phyloP scores from a whole-genome alignment of 1,140 invertebrate species.

The Tigriopus japonicus region DNA sequence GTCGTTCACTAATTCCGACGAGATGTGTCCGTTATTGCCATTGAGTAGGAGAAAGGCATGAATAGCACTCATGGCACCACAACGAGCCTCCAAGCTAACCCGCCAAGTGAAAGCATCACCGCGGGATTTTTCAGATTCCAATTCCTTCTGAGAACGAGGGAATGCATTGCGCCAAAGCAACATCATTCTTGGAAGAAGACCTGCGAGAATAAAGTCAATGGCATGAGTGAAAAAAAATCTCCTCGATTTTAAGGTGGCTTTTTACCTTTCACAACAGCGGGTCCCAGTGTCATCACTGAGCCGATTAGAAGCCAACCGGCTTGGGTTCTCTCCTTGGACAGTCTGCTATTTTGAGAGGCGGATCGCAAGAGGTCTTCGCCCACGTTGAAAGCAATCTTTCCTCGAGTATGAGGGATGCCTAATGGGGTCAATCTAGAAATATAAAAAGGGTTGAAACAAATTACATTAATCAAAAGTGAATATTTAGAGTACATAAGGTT shows the following conservation, averaged over 20 bases:
- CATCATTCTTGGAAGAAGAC: slow-evolving; percentile 72
- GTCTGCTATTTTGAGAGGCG: slow-evolving; percentile 85
- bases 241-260: not conserved
- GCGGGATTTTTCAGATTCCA: slow-evolving; percentile 88
- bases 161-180: slow-evolving; percentile 95
- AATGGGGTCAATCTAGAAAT: slow-evolving; percentile 59
- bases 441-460: too few species aligned
- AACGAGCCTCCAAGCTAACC: slow-evolving; percentile 84
- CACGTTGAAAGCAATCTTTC: slow-evolving; percentile 89
- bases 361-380: slow-evolving; percentile 89
- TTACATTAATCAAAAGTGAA: not conserved
- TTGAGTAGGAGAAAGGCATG: slow-evolving; percentile 53
- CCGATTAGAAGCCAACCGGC: slow-evolving; percentile 94
- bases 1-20: slow-evolving; percentile 58
- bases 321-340: slow-evolving; percentile 83
- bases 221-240: slow-evolving; percentile 50
- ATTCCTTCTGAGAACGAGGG: slow-evolving; percentile 78
- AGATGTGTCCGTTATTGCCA: not conserved
- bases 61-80: slow-evolving; percentile 85
- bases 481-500: not conserved
- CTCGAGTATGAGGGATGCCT: slow-evolving; percentile 86
- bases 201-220: slow-evolving; percentile 37
- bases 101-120: slow-evolving; percentile 99
- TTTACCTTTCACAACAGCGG: slow-evolving; percentile 5
- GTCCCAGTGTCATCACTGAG: slow-evolving; percentile 80